Conservation (phyloP, 2,888 invertebrate species). For the Adineta ricciae region DNA sequence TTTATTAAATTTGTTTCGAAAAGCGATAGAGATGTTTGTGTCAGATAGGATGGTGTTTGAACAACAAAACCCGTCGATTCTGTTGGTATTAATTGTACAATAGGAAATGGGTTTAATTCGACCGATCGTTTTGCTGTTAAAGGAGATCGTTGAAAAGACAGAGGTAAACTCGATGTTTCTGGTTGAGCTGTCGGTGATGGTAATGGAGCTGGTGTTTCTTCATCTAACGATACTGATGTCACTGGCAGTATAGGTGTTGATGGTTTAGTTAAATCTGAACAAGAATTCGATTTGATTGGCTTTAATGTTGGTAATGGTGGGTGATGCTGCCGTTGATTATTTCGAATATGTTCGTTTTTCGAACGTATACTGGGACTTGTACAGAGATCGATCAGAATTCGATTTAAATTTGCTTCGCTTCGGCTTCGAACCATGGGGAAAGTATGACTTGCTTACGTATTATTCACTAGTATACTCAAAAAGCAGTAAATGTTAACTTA, state of each 20-base stretch:
- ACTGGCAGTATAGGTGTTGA: background rate
- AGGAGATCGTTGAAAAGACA: background rate
- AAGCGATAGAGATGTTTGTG: background rate
- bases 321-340: background rate
- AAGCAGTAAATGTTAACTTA: background rate
- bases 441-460: background rate
- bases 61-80: background rate
- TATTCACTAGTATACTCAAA: background rate
- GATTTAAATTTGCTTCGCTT: background rate
- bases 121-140: background rate
- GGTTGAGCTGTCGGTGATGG: background rate
- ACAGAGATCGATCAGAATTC: background rate
- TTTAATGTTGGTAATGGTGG: background rate
- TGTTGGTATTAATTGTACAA: background rate
- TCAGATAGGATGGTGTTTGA: background rate
- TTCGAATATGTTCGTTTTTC: background rate
- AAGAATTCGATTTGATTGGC: background rate
- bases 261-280: background rate
- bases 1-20: background rate
- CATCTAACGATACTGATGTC: background rate
- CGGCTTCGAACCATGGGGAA: background rate
- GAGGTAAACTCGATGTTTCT: background rate
- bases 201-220: background rate
- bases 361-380: background rate
- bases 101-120: background rate